Evolutionary conservation across 2,888 invertebrate genomes (phyloP), one percentile per base, ranked within the genome.

Genomic region (Caenorhabditis angaria): DNA sequence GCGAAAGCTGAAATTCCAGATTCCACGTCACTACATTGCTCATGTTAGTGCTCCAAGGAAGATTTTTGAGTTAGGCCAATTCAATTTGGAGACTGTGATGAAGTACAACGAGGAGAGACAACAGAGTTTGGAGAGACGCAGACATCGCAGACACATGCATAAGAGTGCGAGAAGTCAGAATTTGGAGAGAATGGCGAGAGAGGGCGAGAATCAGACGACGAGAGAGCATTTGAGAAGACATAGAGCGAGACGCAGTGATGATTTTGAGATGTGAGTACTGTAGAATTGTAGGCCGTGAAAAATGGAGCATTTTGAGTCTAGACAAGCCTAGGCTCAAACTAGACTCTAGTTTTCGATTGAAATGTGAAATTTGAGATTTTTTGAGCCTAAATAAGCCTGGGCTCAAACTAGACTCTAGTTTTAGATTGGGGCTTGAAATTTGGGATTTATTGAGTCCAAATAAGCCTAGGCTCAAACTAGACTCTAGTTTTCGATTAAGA

Each of bases 1-100:
- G 48, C 56, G 81, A 14, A 77, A 78, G 55, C 57, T 76, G 12
- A 79, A 76, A 47, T 79, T 81, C 54, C 57, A 72, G 50, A 54
- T 81, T 32, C 77, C 78, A 4, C 70, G 70, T 12, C 57, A 64
- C 20, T 81, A 81, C 59, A 62, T 78, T 22, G 56, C 56, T 2
- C 59, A 50, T 10, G 78, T 53, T 3, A n/a, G 29, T 5, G 60
- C 27, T 20, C 28, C 58, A 2, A 57, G 60, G 29, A 64, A 50
- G 12, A 54, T 62, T 1, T 78, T 70, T n/a, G 67, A 78, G 18
- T 63, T 78, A 50, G 77, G 77, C 3, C 55, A 55, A 6, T 65
- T 75, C 50, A 78, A 78, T 24, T 25, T 78, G 57, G 77, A 78
- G 51, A 78, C 77, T 0, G 47, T 62, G 20, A 41, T 78, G 50